A percentile compares a stretch with the other conserved stretches of the same genome.
Evolutionary conservation across 2,797 vertebrate genomes (phyloP).

Genomic region (Pseudochirops cupreus): DNA sequence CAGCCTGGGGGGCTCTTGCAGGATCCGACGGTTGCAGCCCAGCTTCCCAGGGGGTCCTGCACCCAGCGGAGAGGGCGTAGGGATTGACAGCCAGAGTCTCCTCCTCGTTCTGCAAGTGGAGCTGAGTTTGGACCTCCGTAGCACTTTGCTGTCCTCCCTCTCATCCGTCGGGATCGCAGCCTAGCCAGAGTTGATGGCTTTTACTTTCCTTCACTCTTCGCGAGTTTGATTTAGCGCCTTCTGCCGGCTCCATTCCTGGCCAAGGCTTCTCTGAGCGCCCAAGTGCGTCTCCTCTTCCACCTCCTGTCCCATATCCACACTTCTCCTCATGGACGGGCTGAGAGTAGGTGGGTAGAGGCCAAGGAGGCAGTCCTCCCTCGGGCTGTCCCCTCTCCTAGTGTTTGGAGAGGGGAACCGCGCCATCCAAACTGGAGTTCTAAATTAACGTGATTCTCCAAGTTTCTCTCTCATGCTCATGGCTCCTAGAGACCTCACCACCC

Average conservation of each 20-base stretch:
- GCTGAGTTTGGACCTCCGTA: background rate
- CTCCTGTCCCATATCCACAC: background rate
- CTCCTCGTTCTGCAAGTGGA: background rate
- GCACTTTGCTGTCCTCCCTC: background rate
- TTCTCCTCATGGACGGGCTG: background rate
- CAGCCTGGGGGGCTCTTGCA: background rate
- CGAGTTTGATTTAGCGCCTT: background rate
- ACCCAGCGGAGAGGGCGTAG: background rate
- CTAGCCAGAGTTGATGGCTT: background rate
- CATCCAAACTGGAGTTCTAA: background rate
- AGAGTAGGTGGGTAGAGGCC: background rate
- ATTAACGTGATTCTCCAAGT: background rate
- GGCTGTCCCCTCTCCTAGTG: background rate
- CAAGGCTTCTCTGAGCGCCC: background rate
- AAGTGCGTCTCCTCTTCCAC: background rate
- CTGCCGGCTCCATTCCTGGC: background rate
- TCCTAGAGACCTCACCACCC: background rate
- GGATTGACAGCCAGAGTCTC: background rate
- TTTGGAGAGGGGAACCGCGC: background rate
- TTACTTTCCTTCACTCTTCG: background rate
- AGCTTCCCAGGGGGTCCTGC: background rate
- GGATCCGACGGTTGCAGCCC: background rate
- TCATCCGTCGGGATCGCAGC: background rate
- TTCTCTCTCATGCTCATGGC: background rate
- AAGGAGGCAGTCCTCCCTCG: background rate